Conservation (phyloP, 2,888 invertebrate genomes). For the Tricholauxania praeusta region DNA sequence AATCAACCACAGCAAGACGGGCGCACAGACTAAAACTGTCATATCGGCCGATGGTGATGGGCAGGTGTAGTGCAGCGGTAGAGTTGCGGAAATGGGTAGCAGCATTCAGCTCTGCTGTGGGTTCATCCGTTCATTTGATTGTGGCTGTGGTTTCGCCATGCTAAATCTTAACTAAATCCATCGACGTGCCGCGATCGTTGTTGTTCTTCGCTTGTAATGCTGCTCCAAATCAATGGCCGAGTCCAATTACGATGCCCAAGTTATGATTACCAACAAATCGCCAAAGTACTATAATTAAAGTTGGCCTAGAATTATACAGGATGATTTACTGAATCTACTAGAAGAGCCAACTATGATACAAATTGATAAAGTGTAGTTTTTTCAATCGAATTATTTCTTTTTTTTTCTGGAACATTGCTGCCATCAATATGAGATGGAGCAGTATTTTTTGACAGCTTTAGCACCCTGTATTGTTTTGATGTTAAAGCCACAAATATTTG, state of each 20-base stretch:
- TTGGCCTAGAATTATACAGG: constrained; percentile 11
- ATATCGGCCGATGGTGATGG: no score
- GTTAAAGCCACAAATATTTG: not conserved
- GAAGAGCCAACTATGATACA: not conserved
- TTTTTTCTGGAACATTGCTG: not conserved
- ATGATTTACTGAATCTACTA: not conserved
- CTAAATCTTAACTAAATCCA: constrained; percentile 3
- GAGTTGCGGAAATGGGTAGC: no score
- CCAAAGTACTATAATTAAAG: constrained; percentile 29
- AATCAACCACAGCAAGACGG: no score
- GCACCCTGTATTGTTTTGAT: not conserved
- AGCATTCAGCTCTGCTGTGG: no score
- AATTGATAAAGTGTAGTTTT: no score
- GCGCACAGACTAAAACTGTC: no score
- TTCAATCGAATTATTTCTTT: no score
- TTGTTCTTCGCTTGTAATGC: not conserved
- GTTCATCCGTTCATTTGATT: no score
- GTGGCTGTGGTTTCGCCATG: not conserved
- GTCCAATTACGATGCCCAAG: constrained; percentile 20
- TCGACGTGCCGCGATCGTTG: constrained; percentile 3
- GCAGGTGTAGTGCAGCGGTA: no score
- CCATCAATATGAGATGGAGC: not conserved
- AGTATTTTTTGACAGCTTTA: not conserved
- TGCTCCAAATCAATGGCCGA: constrained; percentile 19
- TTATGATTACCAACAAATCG: constrained; percentile 29